Evolutionary conservation across 2,888 invertebrate species (phyloP), one percentile per base, ranked within the genome.

Genomic region (Amphipyra berbera): DNA sequence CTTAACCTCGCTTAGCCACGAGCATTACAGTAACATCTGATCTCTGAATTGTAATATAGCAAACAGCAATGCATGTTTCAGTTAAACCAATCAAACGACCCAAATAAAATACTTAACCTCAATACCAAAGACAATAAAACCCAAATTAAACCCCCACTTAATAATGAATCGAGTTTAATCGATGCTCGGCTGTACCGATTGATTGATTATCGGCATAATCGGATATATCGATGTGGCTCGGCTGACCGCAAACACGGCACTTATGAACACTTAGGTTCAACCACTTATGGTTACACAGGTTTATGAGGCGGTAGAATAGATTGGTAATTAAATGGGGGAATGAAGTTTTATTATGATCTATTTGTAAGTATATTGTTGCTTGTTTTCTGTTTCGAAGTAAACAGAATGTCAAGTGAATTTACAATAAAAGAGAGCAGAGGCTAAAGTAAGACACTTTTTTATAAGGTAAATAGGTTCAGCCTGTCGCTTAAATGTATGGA

Each of bases 221-320:
- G 69, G 60, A 66, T 70, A 59, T 73, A 74, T 73, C 66, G 74
- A 77, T 71, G 73, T 69, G 59, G 68, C 52, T 59, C 64, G 69
- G 61, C 59, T 64, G 55, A 58, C 80, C 81, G 71, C 79, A 79
- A 81, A 81, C 79, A 81, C 69, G 52, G 76, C 81, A 79, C 81
- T 81, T 81, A 81, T 66, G 38, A 67, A 76, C 82, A 81, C 81
- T 81, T 82, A 70, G 63, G 48, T 52, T 33, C 13, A 40, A 76
- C 79, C 78, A 78, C 78, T 78, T 79, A 79, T 47, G 65, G 49
- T 44, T 0, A 0, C 41, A 35, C 38, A 76, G 68, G 57, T 1
- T 0, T 44, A 14, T 4, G 9, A 57, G 37, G 0, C 2, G 10
- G 0, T 55, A 78, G 68, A 78, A 15, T 10, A 4, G 63, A 9